A percentile compares a stretch with the other conserved stretches of the same genome.
Conservation (phyloP, 2,888 invertebrate species). For the Andrena praecox region DNA sequence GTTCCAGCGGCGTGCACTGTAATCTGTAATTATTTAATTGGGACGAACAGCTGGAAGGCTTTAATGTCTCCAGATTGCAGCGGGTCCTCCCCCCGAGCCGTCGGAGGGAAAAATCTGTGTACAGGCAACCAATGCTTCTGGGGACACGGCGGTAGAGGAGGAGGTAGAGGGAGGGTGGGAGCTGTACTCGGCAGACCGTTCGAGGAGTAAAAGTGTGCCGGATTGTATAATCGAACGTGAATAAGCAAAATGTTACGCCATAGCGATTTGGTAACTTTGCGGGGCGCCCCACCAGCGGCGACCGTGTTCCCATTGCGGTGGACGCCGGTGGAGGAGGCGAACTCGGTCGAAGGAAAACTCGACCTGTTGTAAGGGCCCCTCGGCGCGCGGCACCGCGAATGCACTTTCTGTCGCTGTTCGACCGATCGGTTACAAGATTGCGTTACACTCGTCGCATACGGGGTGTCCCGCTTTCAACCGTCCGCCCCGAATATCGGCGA, state of each 20-base stretch:
- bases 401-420: constrained; percentile 24
- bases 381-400: constrained; percentile 22
- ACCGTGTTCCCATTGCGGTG: constrained; percentile 80
- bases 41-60: constrained; percentile 14
- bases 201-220: constrained; percentile 84
- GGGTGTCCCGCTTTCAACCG: not conserved
- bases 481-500: no score
- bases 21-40: constrained; percentile 41
- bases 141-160: not conserved
- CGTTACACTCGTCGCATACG: constrained; percentile 28
- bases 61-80: not conserved
- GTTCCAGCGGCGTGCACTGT: not conserved
- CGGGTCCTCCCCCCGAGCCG: not conserved
- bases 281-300: constrained; percentile 64
- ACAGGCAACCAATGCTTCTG: no score
- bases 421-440: constrained; percentile 50
- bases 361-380: constrained; percentile 52
- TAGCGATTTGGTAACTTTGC: constrained; percentile 83
- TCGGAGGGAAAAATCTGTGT: not conserved
- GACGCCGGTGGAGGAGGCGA: constrained; percentile 46
- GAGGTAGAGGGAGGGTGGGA: constrained; percentile 5
- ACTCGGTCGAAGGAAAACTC: constrained; percentile 60
- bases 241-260: constrained; percentile 85
- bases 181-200: constrained; percentile 24
- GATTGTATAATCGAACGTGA: constrained; percentile 85